Evolutionary conservation across 2,113 vertebrate species (phyloP).

Genomic region (Paralichthys olivaceus): DNA sequence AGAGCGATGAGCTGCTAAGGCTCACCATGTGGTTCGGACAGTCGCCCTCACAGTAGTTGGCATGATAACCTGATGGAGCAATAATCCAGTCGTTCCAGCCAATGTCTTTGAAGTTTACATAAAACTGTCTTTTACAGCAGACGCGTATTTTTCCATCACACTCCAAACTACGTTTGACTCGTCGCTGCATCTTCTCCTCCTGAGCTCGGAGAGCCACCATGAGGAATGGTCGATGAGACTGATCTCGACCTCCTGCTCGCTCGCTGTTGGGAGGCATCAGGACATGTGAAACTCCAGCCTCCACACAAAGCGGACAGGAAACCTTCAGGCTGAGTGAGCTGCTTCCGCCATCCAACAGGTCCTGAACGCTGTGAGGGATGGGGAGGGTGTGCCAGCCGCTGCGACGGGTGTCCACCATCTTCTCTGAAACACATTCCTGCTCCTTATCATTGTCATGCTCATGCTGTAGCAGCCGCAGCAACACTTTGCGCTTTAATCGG

Average conservation of each 20-base stretch:
- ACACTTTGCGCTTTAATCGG: slow-evolving; percentile 88
- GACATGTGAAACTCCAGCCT: slow-evolving; percentile 85
- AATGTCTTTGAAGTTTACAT: slow-evolving; percentile 96
- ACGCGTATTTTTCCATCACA: slow-evolving; percentile 92
- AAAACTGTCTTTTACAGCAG: slow-evolving; percentile 97
- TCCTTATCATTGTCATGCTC: neutral
- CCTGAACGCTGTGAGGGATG: slow-evolving; percentile 85
- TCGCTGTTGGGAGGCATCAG: slow-evolving; percentile 75
- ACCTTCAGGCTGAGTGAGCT: slow-evolving; percentile 85
- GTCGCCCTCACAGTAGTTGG: slow-evolving; percentile 98
- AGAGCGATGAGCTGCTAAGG: slow-evolving; percentile 88
- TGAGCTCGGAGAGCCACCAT: slow-evolving; percentile 87
- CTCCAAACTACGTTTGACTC: slow-evolving; percentile 90
- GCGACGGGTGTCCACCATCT: slow-evolving; percentile 90
- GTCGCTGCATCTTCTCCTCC: slow-evolving; percentile 84
- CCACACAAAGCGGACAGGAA: slow-evolving; percentile 89
- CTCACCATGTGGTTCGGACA: slow-evolving; percentile 93
- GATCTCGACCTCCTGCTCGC: slow-evolving; percentile 79
- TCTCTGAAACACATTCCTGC: slow-evolving; percentile 86
- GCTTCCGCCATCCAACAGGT: slow-evolving; percentile 83
- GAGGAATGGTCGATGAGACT: slow-evolving; percentile 93
- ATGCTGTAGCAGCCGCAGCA: slow-evolving; percentile 86
- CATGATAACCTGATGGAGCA: slow-evolving; percentile 94
- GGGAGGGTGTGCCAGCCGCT: slow-evolving; percentile 94
- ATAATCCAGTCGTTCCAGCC: slow-evolving; percentile 99